Evolutionary conservation across 2,888 invertebrate genomes (phyloP), one percentile per base, ranked within the genome.

Genomic region (Acanthosepion esculentum): DNA sequence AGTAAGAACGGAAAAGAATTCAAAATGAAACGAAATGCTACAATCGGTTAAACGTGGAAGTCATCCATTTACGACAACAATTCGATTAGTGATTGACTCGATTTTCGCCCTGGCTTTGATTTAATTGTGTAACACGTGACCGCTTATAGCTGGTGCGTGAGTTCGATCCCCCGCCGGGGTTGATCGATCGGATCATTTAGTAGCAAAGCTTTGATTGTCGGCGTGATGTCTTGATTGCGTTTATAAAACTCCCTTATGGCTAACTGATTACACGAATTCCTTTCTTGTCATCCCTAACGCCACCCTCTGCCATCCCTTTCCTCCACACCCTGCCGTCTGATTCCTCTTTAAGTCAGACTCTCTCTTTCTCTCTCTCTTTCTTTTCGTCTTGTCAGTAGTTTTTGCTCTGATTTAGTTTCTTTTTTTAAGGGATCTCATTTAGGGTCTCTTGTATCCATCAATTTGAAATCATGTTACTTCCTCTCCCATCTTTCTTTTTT

Each of bases 131-230:
- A 78, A 78, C 78, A 78, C 78, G 78, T n/a, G 78, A 78, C 78
- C 78, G 78, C n/a, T n/a, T 29, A 78, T 10, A 78, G 29, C 12
- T 78, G 78, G 78, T 78, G 78, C 78, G 78, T 29, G 78, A 78
- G 78, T 78, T 78, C 78, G 78, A 78, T 78, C n/a, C 78, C 78
- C 78, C 29, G 29, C 29, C 8, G 78, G 78, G 78, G 78, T 29
- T 78, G 78, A 78, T 78, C 78, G 78, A 78, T 78, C 78, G 29
- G 78, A 78, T 78, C 78, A 78, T 78, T 78, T 78, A 78, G 78
- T 78, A 78, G n/a, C 78, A 78, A n/a, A 78, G 78, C n/a, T 78
- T 78, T 78, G 78, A 78, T 78, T 78, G 78, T 78, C n/a, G 78
- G 29, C 78, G 29, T n/a, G 78, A 78, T 78, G 78, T 78, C 78